Conservation (phyloP, 2,797 vertebrate species). For the Molossus alvarezi region DNA sequence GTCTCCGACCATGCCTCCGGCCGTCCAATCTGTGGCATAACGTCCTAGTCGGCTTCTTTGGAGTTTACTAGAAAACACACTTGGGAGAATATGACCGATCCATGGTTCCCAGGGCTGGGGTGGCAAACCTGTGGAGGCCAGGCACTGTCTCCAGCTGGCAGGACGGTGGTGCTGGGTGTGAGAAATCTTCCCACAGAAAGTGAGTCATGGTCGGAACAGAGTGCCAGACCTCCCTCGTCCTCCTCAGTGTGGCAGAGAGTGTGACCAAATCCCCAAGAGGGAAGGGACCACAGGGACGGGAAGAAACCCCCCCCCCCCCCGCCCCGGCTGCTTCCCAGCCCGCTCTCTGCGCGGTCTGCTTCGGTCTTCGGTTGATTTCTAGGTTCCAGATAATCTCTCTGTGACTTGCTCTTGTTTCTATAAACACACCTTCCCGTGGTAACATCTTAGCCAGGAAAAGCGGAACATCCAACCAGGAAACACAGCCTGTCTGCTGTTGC, state of each 20-base stretch:
- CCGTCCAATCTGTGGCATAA: background rate
- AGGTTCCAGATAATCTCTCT: background rate
- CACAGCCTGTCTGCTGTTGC: background rate
- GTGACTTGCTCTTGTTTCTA: constrained; percentile 47
- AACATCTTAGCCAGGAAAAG: constrained; percentile 54
- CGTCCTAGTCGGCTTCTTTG: background rate
- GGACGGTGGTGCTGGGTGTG: background rate
- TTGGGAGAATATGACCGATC: background rate
- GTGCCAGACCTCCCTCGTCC: background rate
- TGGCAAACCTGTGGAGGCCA: constrained; percentile 25
- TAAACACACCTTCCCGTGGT: constrained; percentile 66
- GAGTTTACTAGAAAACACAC: background rate
- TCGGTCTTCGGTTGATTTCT: background rate
- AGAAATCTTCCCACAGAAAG: constrained; percentile 64
- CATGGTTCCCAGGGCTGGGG: background rate
- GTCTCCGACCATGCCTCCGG: background rate
- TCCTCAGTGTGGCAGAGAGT: background rate
- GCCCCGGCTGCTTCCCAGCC: background rate
- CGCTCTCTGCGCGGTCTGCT: background rate
- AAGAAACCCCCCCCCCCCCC: background rate
- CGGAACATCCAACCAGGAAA: constrained; percentile 48
- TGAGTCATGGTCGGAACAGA: background rate
- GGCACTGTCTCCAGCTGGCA: background rate
- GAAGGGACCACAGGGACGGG: background rate
- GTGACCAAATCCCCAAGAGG: background rate